Base-by-base conservation (phyloP, 30 jellyfish, hydroid and myxozoan genomes). In the Sanderia malayensis region DNA sequence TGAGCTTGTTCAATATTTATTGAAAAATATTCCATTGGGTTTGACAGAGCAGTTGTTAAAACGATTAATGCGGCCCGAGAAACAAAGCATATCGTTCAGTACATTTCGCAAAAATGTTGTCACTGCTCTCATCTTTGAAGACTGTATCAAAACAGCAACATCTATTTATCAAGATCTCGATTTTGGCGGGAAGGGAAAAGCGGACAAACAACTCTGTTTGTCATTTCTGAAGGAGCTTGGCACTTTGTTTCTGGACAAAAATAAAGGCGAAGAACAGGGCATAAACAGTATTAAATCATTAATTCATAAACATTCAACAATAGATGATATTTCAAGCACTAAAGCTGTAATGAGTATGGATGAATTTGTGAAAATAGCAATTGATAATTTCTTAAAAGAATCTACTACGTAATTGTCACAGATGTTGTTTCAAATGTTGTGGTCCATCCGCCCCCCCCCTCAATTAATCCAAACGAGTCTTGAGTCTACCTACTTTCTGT, bases 161-260 rank as follows among this genome's bases (percentile, higher is more conserved):
- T 68, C 93, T 2, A 13, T 81, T 29, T 81, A 81, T 52, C 32
- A 41, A 2, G 93, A 68, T 59, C 59, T 81, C 24, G 93, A 81
- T 60, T 67, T 81, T 33, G 31, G 30, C 22, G 93, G 85, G 17
- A 58, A 22, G 34, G 85, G 80, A 21, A 37, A 52, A 32, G 93
- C 93, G 17, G 61, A 46, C 37, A 70, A 21, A n/a, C 61, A 65
- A 24, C 80, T 81, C 37, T 81, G 93, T 55, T 9, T 15, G 20
- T 27, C 46, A 10, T 45, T 81, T 29, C 22, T 81, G 17, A 22
- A 69, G 19, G 84, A 81, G 18, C 31, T 81, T 0, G 58, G 61
- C 24, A 15, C 41, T 4, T 0, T 69, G 8, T 25, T 70, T 19
- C 22, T 3, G 17, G 0, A 65, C 7, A 9, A 31, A 0, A 25